Conservation (phyloP, 2,888 invertebrate genomes). For the Bruchidius siliquastri region DNA sequence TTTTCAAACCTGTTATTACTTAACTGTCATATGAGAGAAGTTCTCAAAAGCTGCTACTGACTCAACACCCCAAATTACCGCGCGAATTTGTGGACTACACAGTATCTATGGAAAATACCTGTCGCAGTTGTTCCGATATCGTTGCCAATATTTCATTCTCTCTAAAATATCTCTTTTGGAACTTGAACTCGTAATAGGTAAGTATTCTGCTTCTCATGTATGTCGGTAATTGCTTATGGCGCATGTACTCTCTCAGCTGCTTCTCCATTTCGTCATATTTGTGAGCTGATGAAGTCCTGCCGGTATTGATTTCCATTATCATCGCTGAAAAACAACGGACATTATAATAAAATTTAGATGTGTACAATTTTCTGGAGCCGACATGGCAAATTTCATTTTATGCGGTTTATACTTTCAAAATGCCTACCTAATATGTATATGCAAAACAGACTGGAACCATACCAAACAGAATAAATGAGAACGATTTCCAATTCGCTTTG, state of each 20-base stretch:
- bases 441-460: conserved; percentile 28
- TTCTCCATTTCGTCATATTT: conserved; percentile 54
- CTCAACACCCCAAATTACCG: too few relatives aligned
- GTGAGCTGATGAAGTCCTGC: conserved; percentile 43
- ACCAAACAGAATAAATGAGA: conserved; percentile 33
- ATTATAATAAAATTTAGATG: too few relatives aligned
- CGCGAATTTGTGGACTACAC: too few relatives aligned
- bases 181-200: conserved; percentile 56
- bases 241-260: conserved; percentile 56
- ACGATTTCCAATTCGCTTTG: conserved; percentile 24
- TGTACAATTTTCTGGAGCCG: too few relatives aligned
- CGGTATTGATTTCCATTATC: conserved; percentile 44
- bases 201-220: conserved; percentile 52
- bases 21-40: not conserved
- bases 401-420: too few relatives aligned
- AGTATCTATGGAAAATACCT: conserved; percentile 34
- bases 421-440: conserved; percentile 28
- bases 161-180: conserved; percentile 55
- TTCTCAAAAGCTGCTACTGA: too few relatives aligned
- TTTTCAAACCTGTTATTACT: too few relatives aligned
- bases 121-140: conserved; percentile 51
- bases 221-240: conserved; percentile 54
- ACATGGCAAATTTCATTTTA: too few relatives aligned
- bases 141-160: conserved; percentile 53
- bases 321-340: conserved; percentile 21